A percentile compares a stretch with the other conserved stretches of the same genome.
Evolutionary conservation across 1,140 invertebrate genomes (phyloP).

Genomic region (Bombus impatiens): DNA sequence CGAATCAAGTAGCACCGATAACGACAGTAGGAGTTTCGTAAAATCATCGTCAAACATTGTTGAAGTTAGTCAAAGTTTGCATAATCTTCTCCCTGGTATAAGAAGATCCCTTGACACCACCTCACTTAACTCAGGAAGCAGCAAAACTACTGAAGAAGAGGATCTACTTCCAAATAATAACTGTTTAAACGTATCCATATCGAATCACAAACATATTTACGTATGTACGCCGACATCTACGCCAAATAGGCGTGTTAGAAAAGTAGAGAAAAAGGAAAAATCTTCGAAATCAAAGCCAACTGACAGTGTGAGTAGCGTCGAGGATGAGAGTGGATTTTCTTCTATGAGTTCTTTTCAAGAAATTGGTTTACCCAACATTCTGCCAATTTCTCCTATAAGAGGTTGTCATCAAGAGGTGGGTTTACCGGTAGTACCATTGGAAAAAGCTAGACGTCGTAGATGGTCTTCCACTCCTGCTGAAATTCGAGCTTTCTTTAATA

Average conservation of each 20-base stretch:
- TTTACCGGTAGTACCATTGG: constrained; percentile 75
- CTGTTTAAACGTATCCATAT: constrained; percentile 1
- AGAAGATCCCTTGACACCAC: constrained; percentile 75
- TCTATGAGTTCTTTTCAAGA: constrained; percentile 92
- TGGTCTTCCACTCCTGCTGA: constrained; percentile 81
- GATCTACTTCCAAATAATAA: constrained; percentile 35
- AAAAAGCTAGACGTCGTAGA: constrained; percentile 76
- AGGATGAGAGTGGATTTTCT: constrained; percentile 92
- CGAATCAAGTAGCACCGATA: constrained; percentile 47
- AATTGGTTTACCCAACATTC: constrained; percentile 85
- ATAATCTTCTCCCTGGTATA: constrained; percentile 61
- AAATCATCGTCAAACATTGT: constrained; percentile 52
- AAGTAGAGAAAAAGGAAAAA: constrained; percentile 46
- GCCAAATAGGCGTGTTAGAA: constrained; percentile 48
- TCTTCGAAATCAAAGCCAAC: constrained; percentile 79
- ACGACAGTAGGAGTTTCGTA: constrained; percentile 34
- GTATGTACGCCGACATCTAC: constrained; percentile 51
- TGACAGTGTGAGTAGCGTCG: constrained; percentile 84
- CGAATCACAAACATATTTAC: constrained; percentile 19
- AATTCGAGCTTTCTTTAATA: constrained; percentile 74
- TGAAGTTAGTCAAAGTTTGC: constrained; percentile 48
- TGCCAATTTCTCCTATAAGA: constrained; percentile 66
- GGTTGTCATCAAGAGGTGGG: constrained; percentile 80
- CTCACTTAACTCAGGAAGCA: constrained; percentile 76
- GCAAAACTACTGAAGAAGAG: constrained; percentile 76